These are phyloP conservation scores for Spermophilus dauricus DNA, from an alignment of 2,113 vertebrate species.

Conservation along the genomic window DNA sequence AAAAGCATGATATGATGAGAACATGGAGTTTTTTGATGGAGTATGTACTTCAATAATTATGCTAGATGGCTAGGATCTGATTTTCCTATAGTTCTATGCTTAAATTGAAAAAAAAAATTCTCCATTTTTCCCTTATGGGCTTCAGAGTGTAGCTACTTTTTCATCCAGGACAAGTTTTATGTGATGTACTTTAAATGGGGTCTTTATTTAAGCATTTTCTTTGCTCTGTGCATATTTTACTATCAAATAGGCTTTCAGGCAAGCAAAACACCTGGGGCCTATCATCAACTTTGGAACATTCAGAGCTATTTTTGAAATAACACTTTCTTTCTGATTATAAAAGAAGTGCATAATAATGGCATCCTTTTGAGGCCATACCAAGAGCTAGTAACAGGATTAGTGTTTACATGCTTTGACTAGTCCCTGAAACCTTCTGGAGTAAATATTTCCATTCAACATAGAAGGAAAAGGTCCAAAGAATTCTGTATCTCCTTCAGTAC, in stretches of 20 bases:
- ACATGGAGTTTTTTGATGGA: background rate
- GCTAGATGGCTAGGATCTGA: background rate
- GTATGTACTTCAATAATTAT: background rate
- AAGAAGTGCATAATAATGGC: background rate
- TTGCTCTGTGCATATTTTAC: slow-evolving; percentile 20
- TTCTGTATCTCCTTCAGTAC: background rate
- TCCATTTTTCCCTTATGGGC: background rate
- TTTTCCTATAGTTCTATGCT: background rate
- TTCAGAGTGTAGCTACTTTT: slow-evolving; percentile 26
- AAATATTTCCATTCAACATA: slow-evolving; percentile 52
- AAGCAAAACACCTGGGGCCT: background rate
- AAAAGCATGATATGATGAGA: background rate
- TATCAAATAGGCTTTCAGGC: slow-evolving; percentile 3
- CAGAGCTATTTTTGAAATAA: slow-evolving; percentile 49
- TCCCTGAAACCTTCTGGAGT: background rate
- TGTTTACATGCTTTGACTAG: background rate
- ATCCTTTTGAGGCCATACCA: background rate
- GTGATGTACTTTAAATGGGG: slow-evolving; percentile 41
- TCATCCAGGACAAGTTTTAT: slow-evolving; percentile 5
- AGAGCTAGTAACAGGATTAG: background rate
- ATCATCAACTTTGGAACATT: background rate
- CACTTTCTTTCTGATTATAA: slow-evolving; percentile 49
- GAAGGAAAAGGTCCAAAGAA: background rate
- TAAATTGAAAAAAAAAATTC: background rate
- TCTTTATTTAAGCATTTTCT: slow-evolving; percentile 59